Percentiles rank a stretch among this genome's conserved stretches.
Evolutionary conservation across 37 sponge, comb jelly and placozoan species (phyloP).

Genomic region (Halichondria panicea): DNA sequence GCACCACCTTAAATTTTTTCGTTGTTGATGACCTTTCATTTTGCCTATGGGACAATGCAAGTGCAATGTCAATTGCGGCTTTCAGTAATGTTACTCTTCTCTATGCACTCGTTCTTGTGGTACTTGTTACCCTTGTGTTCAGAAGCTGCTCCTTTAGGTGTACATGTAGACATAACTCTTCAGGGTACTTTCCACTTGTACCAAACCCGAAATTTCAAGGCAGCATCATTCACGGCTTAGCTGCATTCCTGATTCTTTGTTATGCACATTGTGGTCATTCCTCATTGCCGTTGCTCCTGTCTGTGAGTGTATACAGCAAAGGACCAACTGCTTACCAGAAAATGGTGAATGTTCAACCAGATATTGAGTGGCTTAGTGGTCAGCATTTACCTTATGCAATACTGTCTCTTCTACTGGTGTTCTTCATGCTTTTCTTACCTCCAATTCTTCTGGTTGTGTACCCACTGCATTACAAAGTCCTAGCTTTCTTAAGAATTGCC

Average conservation of each 20-base stretch:
- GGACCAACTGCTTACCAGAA: not conserved
- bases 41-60: not conserved
- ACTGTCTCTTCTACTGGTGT: not conserved
- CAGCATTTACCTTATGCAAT: conserved; percentile 29
- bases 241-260: conserved; percentile 42
- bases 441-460: conserved; percentile 20
- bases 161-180: too few species aligned
- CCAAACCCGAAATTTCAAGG: not conserved
- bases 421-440: conserved; percentile 9
- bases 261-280: conserved; percentile 18
- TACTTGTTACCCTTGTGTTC: not conserved
- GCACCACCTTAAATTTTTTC: not conserved
- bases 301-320: not conserved
- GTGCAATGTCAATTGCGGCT: not conserved
- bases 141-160: not conserved
- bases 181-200: not conserved
- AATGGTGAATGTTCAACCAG: conserved; percentile 2
- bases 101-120: conserved; percentile 33
- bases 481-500: not conserved
- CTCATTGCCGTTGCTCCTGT: conserved; percentile 5
- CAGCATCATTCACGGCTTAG: conserved; percentile 39
- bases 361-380: not conserved
- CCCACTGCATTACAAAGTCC: conserved; percentile 16
- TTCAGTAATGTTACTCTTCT: conserved; percentile 34
- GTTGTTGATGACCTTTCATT: not conserved